These are phyloP conservation scores for Archivesica marissinica DNA, from an alignment of 1,140 invertebrate genomes.

Conservation along the genomic window DNA sequence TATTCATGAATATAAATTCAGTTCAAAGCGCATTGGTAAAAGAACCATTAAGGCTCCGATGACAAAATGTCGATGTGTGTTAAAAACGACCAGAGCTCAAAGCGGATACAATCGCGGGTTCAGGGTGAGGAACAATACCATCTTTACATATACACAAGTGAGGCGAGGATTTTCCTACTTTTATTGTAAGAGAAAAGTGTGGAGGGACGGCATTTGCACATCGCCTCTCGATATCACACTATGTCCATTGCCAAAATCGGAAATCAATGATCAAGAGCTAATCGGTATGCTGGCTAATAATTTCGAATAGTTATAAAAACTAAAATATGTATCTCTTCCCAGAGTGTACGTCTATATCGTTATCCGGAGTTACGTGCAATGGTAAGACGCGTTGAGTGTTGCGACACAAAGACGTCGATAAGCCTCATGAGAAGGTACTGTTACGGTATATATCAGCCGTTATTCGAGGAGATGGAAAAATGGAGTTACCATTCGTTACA, in stretches of 20 bases:
- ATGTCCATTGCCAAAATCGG: conserved; percentile 6
- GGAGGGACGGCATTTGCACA: conserved; percentile 34
- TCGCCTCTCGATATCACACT: conserved; percentile 43
- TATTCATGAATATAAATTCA: conserved; percentile 39
- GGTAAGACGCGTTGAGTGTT: too few species aligned
- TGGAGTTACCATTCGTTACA: too few species aligned
- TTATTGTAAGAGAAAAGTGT: conserved; percentile 54
- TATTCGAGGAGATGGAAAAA: too few species aligned
- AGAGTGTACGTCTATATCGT: too few species aligned
- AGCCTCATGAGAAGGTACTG: too few species aligned
- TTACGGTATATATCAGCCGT: too few species aligned
- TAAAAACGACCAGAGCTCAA: conserved; percentile 31
- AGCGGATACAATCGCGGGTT: conserved; percentile 33
- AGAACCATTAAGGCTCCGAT: conserved; percentile 8
- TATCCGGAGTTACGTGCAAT: too few species aligned
- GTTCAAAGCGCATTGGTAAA: conserved; percentile 44
- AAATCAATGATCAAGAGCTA: background rate
- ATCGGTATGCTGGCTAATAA: too few species aligned
- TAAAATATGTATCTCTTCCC: too few species aligned
- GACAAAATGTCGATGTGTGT: conserved; percentile 21
- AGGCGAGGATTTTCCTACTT: conserved; percentile 51
- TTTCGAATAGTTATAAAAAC: too few species aligned
- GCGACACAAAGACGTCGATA: too few species aligned
- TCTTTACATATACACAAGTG: conserved; percentile 42
- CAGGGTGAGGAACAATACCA: conserved; percentile 16